A percentile compares a stretch with the other conserved stretches of the same genome.
Evolutionary conservation across 2,888 invertebrate genomes (phyloP).

Genomic region (Phlogophora meticulosa): DNA sequence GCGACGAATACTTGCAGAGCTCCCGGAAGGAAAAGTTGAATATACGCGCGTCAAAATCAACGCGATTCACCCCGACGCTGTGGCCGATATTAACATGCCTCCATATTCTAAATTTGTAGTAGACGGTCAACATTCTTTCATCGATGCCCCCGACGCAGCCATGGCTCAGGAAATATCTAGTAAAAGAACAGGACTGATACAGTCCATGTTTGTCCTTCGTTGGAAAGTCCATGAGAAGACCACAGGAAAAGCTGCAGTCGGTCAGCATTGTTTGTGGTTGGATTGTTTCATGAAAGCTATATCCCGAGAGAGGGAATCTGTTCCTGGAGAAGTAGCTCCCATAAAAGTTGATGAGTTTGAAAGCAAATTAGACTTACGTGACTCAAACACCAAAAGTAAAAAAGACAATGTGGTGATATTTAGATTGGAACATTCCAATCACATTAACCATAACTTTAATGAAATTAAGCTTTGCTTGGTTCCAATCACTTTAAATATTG

Average conservation of each 20-base stretch:
- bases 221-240: conserved; percentile 92
- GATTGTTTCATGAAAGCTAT: conserved; percentile 91
- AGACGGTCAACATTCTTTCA: conserved; percentile 75
- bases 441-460: conserved; percentile 92
- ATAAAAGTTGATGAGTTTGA: conserved; percentile 83
- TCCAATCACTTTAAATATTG: conserved; percentile 92
- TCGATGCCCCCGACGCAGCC: conserved; percentile 72
- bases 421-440: conserved; percentile 90
- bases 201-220: conserved; percentile 86
- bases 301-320: conserved; percentile 82
- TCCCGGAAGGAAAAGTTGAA: conserved; percentile 76
- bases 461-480: conserved; percentile 92
- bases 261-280: conserved; percentile 93
- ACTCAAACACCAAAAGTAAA: conserved; percentile 76
- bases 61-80: conserved; percentile 72
- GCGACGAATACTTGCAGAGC: conserved; percentile 71
- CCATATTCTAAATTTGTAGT: conserved; percentile 82
- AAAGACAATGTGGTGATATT: conserved; percentile 91
- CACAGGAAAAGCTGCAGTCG: conserved; percentile 91
- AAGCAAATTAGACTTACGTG: conserved; percentile 70
- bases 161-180: conserved; percentile 61
- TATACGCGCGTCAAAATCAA: conserved; percentile 81
- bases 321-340: conserved; percentile 77
- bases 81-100: conserved; percentile 70
- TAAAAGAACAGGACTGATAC: conserved; percentile 78